Conservation (phyloP, 2,113 vertebrate genomes). For the Pipra filicauda region DNA sequence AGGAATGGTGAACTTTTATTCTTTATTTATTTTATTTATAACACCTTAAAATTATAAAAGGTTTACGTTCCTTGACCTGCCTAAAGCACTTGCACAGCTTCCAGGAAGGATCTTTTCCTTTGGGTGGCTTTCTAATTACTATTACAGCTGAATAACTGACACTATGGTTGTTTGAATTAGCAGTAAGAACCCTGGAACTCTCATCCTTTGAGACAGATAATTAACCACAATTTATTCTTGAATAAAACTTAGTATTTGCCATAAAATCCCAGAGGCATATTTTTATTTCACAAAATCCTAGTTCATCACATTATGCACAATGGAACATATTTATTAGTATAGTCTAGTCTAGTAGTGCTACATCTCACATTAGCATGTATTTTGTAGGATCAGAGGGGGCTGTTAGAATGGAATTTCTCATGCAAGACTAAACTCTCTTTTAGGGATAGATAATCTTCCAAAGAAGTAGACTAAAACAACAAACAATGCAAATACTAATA, state of each 20-base stretch:
- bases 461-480: not conserved
- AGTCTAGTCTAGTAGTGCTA: not conserved
- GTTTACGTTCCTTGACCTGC: not conserved
- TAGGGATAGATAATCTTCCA: not conserved
- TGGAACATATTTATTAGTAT: not conserved
- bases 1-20: rapidly evolving
- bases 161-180: not conserved
- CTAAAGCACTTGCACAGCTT: not conserved
- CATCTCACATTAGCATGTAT: not conserved
- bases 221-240: constrained; percentile 32
- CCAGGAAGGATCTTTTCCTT: not conserved
- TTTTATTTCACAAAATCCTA: not conserved
- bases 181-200: not conserved
- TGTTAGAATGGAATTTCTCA: not conserved
- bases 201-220: not conserved
- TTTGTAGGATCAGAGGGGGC: not conserved
- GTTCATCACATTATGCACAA: not conserved
- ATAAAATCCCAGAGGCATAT: not conserved
- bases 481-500: not conserved
- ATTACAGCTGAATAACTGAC: not conserved
- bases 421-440: not conserved
- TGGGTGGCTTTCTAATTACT: not conserved
- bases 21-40: not conserved
- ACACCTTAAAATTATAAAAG: not conserved
- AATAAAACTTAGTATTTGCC: not conserved